These are phyloP conservation scores for Heliconius hortense DNA, from an alignment of 2,888 invertebrate genomes.

Conservation along the genomic window DNA sequence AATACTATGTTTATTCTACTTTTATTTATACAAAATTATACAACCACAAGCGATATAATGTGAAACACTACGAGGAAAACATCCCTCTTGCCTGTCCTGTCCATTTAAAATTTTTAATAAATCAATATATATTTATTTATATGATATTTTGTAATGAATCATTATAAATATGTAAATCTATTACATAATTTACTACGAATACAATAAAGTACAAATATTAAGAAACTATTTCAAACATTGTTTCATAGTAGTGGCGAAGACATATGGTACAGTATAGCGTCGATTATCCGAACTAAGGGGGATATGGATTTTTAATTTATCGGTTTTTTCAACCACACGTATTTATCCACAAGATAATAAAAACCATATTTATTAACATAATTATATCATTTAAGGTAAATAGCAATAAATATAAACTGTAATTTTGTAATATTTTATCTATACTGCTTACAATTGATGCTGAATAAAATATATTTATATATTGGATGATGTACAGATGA, in stretches of 20 bases:
- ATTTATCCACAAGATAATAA: neutral
- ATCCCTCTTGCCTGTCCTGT: neutral
- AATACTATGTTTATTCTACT: slow-evolving; percentile 15
- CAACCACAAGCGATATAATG: slow-evolving; percentile 5
- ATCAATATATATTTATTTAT: neutral
- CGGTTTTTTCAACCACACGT: neutral
- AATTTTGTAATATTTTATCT: too few relatives aligned
- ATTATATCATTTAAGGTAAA: neutral
- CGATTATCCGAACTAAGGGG: neutral
- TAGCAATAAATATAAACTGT: too few relatives aligned
- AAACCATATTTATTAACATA: neutral
- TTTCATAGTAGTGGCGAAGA: neutral
- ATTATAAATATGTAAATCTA: slow-evolving; percentile 5
- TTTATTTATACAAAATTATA: slow-evolving; percentile 28
- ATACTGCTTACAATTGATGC: too few relatives aligned
- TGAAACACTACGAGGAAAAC: neutral
- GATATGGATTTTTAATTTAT: neutral
- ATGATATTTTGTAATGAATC: neutral
- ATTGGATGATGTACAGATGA: neutral
- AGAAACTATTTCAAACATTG: neutral
- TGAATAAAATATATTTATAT: too few relatives aligned
- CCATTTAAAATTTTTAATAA: neutral
- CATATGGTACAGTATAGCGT: neutral
- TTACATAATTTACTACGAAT: neutral
- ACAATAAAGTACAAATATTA: neutral